Base-by-base conservation (phyloP, 2,888 invertebrate genomes). In the Drosophila lacicola region DNA sequence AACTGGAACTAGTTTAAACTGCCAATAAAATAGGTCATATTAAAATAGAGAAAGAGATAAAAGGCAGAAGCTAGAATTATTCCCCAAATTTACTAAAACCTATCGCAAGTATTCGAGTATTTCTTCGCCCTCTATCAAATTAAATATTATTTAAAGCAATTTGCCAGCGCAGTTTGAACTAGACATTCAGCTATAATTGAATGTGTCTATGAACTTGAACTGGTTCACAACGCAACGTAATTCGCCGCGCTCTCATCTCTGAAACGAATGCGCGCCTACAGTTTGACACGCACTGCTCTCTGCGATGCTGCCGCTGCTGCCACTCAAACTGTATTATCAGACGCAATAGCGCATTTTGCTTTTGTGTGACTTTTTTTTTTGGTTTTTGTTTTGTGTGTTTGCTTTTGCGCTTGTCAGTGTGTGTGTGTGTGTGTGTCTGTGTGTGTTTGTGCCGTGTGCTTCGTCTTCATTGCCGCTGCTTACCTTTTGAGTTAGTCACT, bases 401-500 rank as follows among this genome's bases (percentile, higher is more conserved):
- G 83, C 77, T 71, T 82, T 88, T 71, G 63, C 70, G 62, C 64
- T 68, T 76, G 54, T 81, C 58, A 3, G 39, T 8, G 61, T 47
- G 56, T 51, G 47, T 34, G 36, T 63, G 49, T 57, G 36, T 45
- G 29, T 46, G 17, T 45, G 36, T 39, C 19, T 25, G 25, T 34
- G 41, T 67, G 61, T 63, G 36, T 58, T 14, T 66, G 61, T 66
- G 65, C 67, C 57, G 34, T 54, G 53, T 56, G 57, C 64, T 69
- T 66, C 79, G 60, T 65, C 79, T 79, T 70, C 76, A 62, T 25
- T 60, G 78, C 58, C 36, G 64, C 70, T 68, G 74, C 65, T 63
- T 61, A 76, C 70, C 73, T 70, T 82, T 80, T 63, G 68, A 62
- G 80, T 85, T 88, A 89, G 82, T 85, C 83, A 85, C 86, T 85